phyloP scores from a whole-genome alignment of 37 sponge, comb jelly and placozoan genomes.

The Chondrosia reniformis region DNA sequence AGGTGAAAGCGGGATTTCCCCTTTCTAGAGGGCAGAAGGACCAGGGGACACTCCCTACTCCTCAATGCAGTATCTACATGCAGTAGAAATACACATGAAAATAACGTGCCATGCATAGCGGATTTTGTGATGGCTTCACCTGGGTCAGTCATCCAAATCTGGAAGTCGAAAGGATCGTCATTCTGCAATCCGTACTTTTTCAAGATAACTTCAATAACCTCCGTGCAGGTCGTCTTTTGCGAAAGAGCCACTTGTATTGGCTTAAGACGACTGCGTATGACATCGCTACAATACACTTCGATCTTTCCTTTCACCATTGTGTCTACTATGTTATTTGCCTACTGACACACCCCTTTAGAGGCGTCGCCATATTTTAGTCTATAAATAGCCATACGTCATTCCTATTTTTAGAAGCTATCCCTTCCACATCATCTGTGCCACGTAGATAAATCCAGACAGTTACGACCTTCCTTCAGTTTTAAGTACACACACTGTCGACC shows the following conservation, averaged over 20 bases:
- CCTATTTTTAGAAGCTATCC: too few species aligned
- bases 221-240: conserved; percentile 32
- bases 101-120: background rate
- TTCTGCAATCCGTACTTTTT: conserved; percentile 36
- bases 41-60: conserved; percentile 25
- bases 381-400: too few species aligned
- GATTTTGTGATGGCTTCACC: background rate
- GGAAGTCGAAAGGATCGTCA: conserved; percentile 38
- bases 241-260: conserved; percentile 34
- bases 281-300: background rate
- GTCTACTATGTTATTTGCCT: too few species aligned
- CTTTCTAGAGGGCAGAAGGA: background rate
- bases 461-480: too few species aligned
- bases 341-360: too few species aligned
- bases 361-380: too few species aligned
- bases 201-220: conserved; percentile 37
- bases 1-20: conserved; percentile 25
- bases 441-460: too few species aligned
- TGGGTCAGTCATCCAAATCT: conserved; percentile 33
- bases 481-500: too few species aligned
- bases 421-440: too few species aligned
- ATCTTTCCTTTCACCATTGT: conserved; percentile 27
- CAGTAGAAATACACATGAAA: background rate
- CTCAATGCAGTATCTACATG: conserved; percentile 18
- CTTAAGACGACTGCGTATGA: conserved; percentile 12